Evolutionary conservation across 2,888 invertebrate genomes (phyloP), one percentile per base, ranked within the genome.

Genomic region (Microdon myrmicae): DNA sequence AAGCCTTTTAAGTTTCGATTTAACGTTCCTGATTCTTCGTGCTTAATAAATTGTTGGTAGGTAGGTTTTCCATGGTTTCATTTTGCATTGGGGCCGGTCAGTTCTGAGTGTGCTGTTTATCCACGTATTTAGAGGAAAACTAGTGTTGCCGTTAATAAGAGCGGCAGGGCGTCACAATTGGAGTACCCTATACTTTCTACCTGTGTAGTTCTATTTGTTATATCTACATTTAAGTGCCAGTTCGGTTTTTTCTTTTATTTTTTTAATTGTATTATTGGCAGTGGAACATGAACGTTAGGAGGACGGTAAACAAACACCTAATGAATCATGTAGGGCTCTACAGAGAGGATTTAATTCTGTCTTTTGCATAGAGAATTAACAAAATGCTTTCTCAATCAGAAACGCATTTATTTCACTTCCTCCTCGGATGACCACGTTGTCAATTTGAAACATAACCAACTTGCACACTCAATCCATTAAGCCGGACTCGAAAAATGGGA

Each of bases 1-100:
- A 59, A 66, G 38, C 59, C 66, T 23, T 59, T 53, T 10, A 66
- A 66, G 48, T 53, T 53, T 34, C 32, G 9, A 48, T 38, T 58
- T 43, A 43, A 37, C 32, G 34, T 66, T 54, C 12, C 41, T 38
- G 28, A 28, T 59, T 53, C 48, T 54, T 28, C 43, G 34, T 25
- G 20, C 48, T 31, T 22, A 44, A 34, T 48, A 37, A 7, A 38
- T 31, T 45, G 44, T 32, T 44, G 39, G 23, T 31, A 31, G 28
- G 38, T 41, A 34, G 20, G 45, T 38, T 54, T 66, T 29, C 38
- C 51, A 47, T 58, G 58, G 43, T 58, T 58, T 47, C 51, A 16
- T 47, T 32, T 51, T 41, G 25, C 23, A 48, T 66, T 66, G 44
- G 39, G 59, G 48, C 34, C 54, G 66, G 66, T 66, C 66, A 66